Evolutionary conservation across 2,797 vertebrate genomes (phyloP), one percentile per base, ranked within the genome.

Genomic region (Menidia menidia): DNA sequence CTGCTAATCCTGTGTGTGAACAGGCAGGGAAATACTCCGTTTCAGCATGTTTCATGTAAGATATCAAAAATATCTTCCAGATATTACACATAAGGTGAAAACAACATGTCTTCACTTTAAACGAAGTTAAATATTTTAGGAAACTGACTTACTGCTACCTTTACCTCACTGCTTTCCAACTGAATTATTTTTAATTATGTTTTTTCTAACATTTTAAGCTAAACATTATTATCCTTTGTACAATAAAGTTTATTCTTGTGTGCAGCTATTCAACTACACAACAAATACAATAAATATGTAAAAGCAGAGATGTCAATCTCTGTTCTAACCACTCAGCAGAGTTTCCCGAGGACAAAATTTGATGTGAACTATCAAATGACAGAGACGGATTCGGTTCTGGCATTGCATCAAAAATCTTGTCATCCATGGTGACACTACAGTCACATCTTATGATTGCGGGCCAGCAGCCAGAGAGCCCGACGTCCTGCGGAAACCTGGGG

Each of bases 381-480:
- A 16, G 44, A 16, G 7, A 15, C n/a, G 44, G 6, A 47, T 8
- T 6, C 33, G n/a, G 63, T 61, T 85, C 73, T 58, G 50, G 64
- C 13, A 10, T 10, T 6, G 48, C 19, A 39, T 52, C 60, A 66
- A 57, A 75, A 85, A 85, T 83, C 68, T 80, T 71, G 60, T 1
- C 44, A 69, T 83, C 80, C 56, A 33, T 73, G 73, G 50, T 80
- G 62, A 65, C 59, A 35, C 47, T 68, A 68, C 50, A 80, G 66
- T 73, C 79, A 43, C 58, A 55, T 80, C 71, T 89, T 80, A 84
- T 41, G 64, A 67, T 82, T 79, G 64, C 80, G 73, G 82, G 85
- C 79, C 72, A 64, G 55, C 8, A 50, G 60, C 35, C 51, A 48
- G 43, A 60, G 58, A 73, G 73, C 51, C 51, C 30, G 76, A 75